phyloP scores from a whole-genome alignment of 2,888 invertebrate species.

The Ectropis crepuscularia region DNA sequence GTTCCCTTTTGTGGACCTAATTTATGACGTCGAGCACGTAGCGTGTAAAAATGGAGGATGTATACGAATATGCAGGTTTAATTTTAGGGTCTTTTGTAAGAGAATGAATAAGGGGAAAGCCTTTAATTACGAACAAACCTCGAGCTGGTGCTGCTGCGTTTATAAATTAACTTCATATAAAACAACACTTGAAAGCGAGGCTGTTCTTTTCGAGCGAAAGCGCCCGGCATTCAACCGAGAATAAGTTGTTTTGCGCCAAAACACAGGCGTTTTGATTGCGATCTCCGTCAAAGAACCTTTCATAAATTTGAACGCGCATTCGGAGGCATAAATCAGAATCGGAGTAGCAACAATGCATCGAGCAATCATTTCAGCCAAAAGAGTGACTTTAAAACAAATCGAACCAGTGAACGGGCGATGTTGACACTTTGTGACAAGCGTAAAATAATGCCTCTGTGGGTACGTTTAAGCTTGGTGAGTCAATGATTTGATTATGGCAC shows the following conservation, averaged over 20 bases:
- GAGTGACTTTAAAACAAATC: constrained; percentile 47
- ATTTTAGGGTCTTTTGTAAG: constrained; percentile 72
- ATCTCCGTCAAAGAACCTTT: constrained; percentile 47
- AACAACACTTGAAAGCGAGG: constrained; percentile 56
- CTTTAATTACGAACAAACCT: constrained; percentile 72
- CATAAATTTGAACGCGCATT: constrained; percentile 42
- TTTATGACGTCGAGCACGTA: constrained; percentile 73
- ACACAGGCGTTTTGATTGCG: constrained; percentile 46
- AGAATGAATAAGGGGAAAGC: constrained; percentile 71
- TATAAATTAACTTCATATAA: constrained; percentile 62
- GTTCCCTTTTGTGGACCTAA: constrained; percentile 73
- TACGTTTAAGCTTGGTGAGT: too few relatives aligned
- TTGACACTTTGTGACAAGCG: constrained; percentile 43
- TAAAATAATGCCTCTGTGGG: constrained; percentile 37
- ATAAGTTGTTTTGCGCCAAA: constrained; percentile 44
- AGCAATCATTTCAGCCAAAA: constrained; percentile 48
- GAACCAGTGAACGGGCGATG: constrained; percentile 44
- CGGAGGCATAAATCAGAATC: constrained; percentile 47
- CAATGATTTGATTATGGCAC: too few relatives aligned
- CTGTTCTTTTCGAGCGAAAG: constrained; percentile 48
- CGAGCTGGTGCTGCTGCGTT: constrained; percentile 52
- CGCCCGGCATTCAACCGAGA: constrained; percentile 42
- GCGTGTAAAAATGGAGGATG: constrained; percentile 68
- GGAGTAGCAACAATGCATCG: constrained; percentile 44
- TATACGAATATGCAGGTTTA: constrained; percentile 75